A percentile compares a stretch with the other conserved stretches of the same genome.
phyloP scores from a whole-genome alignment of 2,888 invertebrate genomes.

The Drosophila rellima region DNA sequence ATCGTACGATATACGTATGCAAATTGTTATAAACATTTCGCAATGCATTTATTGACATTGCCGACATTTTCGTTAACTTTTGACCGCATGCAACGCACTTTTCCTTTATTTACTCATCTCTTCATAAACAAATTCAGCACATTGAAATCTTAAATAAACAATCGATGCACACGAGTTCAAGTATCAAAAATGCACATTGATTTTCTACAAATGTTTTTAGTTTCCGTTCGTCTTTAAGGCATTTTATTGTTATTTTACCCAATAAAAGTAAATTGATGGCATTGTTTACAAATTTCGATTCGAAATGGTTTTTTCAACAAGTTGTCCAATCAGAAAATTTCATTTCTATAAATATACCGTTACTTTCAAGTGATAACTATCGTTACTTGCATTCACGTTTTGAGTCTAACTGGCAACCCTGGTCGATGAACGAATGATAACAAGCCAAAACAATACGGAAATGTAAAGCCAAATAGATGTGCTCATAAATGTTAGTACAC shows the following conservation, averaged over 20 bases:
- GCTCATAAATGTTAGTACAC: neutral
- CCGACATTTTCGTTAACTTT: constrained; percentile 50
- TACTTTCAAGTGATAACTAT: neutral
- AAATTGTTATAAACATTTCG: constrained; percentile 49
- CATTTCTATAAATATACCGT: neutral
- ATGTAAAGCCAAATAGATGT: constrained; percentile 18
- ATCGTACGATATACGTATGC: constrained; percentile 34
- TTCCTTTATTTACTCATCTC: constrained; percentile 36
- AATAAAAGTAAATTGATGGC: constrained; percentile 14
- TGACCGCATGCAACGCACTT: constrained; percentile 42
- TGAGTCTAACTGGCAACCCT: constrained; percentile 35
- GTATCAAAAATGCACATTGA: constrained; percentile 25
- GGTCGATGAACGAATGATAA: constrained; percentile 19
- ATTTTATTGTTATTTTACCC: constrained; percentile 19
- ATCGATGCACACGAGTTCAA: constrained; percentile 23
- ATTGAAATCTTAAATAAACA: constrained; percentile 35
- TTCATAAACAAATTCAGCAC: constrained; percentile 41
- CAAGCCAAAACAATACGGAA: constrained; percentile 52
- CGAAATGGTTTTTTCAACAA: neutral
- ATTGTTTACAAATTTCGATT: constrained; percentile 7
- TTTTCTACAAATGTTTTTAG: constrained; percentile 4
- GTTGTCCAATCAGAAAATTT: neutral
- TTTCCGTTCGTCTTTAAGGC: neutral
- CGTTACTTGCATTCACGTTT: constrained; percentile 1
- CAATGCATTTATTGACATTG: constrained; percentile 49